Evolutionary conservation across 2,888 invertebrate species (phyloP), one percentile per base, ranked within the genome.

Genomic region (Ophioninae sp.): DNA sequence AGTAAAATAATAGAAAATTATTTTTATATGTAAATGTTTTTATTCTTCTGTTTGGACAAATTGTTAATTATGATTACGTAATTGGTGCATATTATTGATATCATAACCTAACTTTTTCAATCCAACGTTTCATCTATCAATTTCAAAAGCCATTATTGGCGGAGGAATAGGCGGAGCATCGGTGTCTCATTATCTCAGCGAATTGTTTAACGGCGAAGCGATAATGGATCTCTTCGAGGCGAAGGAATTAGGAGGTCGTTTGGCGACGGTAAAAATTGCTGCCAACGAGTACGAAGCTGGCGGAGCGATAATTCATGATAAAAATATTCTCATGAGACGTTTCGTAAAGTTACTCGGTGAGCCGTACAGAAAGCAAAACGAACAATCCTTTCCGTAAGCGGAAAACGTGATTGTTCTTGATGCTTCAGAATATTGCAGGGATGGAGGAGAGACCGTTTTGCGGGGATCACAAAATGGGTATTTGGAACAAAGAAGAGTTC

Each of bases 131-230:
- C 6, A 71, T 79, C 74, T 68, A 65, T 22, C 22, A 13, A 20
- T 39, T n/a, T 41, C n/a, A 69, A 44, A 23, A 95, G 95, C 94
- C 51, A 93, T 95, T 44, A 92, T 95, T 83, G 95, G 95, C 20
- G 95, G 94, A 67, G 95, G 95, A 8, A 94, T 95, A 68, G 95
- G 95, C 59, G 95, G 95, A 37, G 93, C 95, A 2, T 93, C 95
- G 0, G 91, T 94, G 20, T 94, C 95, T 0, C 94, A 94, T 90
- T 95, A 94, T 88, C 90, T 95, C 8, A 91, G 93, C 10, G 91
- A 95, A 88, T 87, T 91, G 69, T 91, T 93, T 63, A 83, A 91
- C 17, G 88, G 90, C 23, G 89, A 93, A 75, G 89, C 93, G 6
- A 87, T 92, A 0, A 94, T 95, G 72, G 94, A 95, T 88, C 87